Conservation (phyloP, 1,140 invertebrate species). For the Lordiphosa collinella region DNA sequence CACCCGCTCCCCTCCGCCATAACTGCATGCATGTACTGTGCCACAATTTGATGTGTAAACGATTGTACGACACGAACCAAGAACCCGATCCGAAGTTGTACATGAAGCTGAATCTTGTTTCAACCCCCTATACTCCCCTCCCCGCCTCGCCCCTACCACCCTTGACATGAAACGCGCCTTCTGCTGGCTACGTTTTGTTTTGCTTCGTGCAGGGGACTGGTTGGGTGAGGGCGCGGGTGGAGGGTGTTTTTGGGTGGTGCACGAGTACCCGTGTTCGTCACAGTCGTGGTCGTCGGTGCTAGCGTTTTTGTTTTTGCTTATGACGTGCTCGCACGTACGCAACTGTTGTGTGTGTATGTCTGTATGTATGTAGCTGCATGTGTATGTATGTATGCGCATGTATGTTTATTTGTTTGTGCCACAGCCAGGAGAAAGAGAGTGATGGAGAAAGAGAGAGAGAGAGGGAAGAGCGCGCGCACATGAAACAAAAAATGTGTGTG, state of each 20-base stretch:
- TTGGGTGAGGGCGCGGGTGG: not conserved
- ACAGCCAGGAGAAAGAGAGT: slow-evolving; percentile 1
- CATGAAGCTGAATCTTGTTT: slow-evolving; percentile 26
- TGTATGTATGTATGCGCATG: slow-evolving; percentile 2
- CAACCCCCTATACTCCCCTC: slow-evolving; percentile 38
- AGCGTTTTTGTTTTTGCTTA: slow-evolving; percentile 43
- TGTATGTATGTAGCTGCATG: not conserved
- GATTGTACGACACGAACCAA: not conserved
- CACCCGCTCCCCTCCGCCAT: slow-evolving; percentile 2
- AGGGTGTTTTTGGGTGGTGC: not conserved
- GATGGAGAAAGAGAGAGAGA: not conserved
- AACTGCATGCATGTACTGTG: slow-evolving; percentile 5
- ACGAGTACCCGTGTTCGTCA: slow-evolving; percentile 20
- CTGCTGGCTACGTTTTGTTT: no score
- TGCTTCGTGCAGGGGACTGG: no score
- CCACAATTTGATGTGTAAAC: no score
- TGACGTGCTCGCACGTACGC: slow-evolving; percentile 64
- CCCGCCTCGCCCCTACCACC: slow-evolving; percentile 9
- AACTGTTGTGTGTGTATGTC: slow-evolving; percentile 28
- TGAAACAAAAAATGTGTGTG: not conserved
- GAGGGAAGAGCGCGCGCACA: not conserved
- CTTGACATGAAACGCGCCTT: not conserved
- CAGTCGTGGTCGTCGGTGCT: slow-evolving; percentile 32
- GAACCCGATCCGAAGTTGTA: not conserved
- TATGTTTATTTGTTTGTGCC: slow-evolving; percentile 26